Evolutionary conservation across 2,113 vertebrate species (phyloP).

Genomic region (Syngnathus typhle): DNA sequence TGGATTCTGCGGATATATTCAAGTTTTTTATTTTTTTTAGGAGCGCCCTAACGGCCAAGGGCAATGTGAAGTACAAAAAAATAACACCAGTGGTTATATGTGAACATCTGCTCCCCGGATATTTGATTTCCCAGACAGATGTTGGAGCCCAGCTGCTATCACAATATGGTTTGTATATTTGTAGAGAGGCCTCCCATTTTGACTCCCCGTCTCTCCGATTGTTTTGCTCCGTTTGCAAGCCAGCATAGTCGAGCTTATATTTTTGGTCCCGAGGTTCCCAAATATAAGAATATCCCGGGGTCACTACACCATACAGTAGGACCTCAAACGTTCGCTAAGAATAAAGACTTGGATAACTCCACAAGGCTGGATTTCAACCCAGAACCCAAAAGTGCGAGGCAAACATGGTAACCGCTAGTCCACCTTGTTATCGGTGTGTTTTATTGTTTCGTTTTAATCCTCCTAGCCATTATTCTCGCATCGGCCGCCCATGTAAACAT

Average conservation of each 20-base stretch:
- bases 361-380: no score
- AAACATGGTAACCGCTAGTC: no score
- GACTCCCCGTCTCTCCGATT: constrained; percentile 65
- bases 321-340: neutral
- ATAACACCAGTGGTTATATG: constrained; percentile 82
- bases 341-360: neutral
- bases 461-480: neutral
- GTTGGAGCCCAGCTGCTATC: constrained; percentile 94
- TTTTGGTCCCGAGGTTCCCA: constrained; percentile 33
- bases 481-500: constrained; percentile 2
- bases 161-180: constrained; percentile 90
- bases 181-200: constrained; percentile 82
- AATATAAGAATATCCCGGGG: constrained; percentile 1
- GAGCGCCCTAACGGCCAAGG: constrained; percentile 70
- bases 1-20: no score
- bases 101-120: constrained; percentile 89
- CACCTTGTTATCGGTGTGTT: neutral
- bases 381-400: no score
- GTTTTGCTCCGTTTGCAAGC: constrained; percentile 51
- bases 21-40: constrained; percentile 18
- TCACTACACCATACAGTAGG: neutral
- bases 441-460: neutral
- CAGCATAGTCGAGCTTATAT: constrained; percentile 27
- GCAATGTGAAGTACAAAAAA: constrained; percentile 82
- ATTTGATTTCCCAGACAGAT: constrained; percentile 91